Evolutionary conservation across 2,113 vertebrate species (phyloP).

Genomic region (Aplodontia rufa): DNA sequence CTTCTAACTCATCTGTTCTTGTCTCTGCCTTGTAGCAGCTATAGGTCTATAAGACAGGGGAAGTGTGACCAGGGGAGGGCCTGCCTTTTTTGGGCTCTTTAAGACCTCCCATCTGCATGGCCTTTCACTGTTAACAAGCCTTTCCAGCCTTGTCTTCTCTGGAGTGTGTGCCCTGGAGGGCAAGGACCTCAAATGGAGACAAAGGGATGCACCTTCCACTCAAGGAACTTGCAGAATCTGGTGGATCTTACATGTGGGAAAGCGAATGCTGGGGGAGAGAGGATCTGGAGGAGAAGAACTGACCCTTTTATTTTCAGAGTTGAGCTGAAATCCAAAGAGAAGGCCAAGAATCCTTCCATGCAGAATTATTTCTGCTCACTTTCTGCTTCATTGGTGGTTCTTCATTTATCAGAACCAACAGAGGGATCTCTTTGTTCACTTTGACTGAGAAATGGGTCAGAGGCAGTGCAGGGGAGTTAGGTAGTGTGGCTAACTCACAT

Average conservation of each 20-base stretch:
- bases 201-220: neutral
- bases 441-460: neutral
- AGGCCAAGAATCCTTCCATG: neutral
- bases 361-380: neutral
- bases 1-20: neutral
- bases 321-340: constrained; percentile 14
- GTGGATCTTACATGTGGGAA: neutral
- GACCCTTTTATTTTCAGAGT: neutral
- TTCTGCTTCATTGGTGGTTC: neutral
- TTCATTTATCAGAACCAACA: neutral
- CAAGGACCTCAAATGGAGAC: neutral
- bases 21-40: neutral
- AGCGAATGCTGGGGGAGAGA: neutral
- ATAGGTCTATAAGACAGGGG: neutral
- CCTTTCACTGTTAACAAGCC: neutral
- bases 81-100: neutral
- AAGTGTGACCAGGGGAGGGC: accelerated
- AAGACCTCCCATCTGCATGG: neutral
- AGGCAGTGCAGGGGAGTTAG: neutral
- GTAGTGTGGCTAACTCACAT: neutral
- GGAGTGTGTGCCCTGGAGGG: neutral
- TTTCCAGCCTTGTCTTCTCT: neutral
- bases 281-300: neutral
- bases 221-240: neutral
- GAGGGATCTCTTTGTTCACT: neutral